Conservation (phyloP, 2,113 vertebrate species). For the Tauraco erythrolophus region DNA sequence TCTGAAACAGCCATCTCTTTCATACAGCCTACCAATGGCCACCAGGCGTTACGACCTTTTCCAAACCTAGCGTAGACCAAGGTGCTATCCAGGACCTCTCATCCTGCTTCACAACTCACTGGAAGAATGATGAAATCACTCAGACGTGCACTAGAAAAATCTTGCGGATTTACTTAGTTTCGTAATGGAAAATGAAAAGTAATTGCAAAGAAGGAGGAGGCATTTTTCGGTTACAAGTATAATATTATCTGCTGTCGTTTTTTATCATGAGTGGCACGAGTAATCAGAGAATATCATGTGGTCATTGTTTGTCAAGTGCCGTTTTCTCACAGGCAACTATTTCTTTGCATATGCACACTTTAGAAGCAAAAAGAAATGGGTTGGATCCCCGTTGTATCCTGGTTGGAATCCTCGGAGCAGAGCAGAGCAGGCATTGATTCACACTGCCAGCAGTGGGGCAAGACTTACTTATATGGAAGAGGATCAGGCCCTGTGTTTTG, state of each 20-base stretch:
- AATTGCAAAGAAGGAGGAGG: conserved; percentile 28
- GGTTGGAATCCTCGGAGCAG: not conserved
- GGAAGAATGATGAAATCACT: conserved; percentile 21
- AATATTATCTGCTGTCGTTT: conserved; percentile 12
- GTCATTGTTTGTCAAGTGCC: conserved; percentile 39
- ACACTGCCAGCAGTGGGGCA: not conserved
- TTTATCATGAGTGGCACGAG: conserved; percentile 22
- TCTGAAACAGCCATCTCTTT: not conserved
- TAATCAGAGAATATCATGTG: conserved; percentile 15
- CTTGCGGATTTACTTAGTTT: conserved; percentile 25
- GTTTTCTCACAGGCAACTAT: conserved; percentile 22
- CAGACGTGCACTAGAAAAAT: not conserved
- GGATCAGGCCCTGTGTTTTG: not conserved
- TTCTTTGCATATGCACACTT: not conserved
- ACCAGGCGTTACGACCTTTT: not conserved
- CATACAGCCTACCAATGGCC: not conserved
- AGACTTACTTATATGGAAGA: not conserved
- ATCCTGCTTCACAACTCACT: not conserved
- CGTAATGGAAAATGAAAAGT: conserved; percentile 37
- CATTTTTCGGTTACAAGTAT: conserved; percentile 1
- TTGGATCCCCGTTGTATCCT: not conserved
- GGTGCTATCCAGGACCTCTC: not conserved
- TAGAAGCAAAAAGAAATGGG: not conserved
- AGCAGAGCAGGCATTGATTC: not conserved
- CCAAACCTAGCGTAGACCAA: not conserved